phyloP scores from a whole-genome alignment of 1,140 invertebrate species.

The Scaptomyza montana region DNA sequence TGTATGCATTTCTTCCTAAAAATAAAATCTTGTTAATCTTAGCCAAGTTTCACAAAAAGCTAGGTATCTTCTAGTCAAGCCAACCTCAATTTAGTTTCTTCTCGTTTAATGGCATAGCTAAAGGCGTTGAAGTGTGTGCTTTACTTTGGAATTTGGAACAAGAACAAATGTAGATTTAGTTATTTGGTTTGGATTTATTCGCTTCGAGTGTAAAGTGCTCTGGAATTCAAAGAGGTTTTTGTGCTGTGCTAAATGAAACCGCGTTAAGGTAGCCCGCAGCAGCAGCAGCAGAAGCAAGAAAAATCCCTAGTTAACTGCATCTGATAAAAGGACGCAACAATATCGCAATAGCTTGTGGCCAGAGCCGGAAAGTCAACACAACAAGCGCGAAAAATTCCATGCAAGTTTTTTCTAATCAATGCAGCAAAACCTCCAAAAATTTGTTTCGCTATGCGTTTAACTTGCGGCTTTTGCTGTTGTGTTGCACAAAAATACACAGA shows the following conservation, averaged over 20 bases:
- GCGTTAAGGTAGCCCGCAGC: not conserved
- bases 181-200: not conserved
- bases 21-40: too few relatives aligned
- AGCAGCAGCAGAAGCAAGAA: not conserved
- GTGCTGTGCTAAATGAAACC: not conserved
- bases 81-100: not conserved
- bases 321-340: not conserved
- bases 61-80: not conserved
- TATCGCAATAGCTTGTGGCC: not conserved
- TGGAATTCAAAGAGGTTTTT: slow-evolving; percentile 4
- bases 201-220: not conserved
- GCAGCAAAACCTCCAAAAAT: not conserved
- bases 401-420: slow-evolving; percentile 38
- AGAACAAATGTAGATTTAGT: not conserved
- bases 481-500: not conserved
- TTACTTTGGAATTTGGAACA: not conserved
- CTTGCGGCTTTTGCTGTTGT: slow-evolving; percentile 18
- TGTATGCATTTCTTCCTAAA: too few relatives aligned
- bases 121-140: not conserved
- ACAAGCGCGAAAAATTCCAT: slow-evolving; percentile 16
- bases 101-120: not conserved
- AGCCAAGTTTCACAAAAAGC: too few relatives aligned
- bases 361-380: slow-evolving; percentile 24
- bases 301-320: not conserved
- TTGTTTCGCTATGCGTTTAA: slow-evolving; percentile 21